These are phyloP conservation scores for Asbolus verrucosus DNA, from an alignment of 1,140 invertebrate genomes.

Conservation along the genomic window DNA sequence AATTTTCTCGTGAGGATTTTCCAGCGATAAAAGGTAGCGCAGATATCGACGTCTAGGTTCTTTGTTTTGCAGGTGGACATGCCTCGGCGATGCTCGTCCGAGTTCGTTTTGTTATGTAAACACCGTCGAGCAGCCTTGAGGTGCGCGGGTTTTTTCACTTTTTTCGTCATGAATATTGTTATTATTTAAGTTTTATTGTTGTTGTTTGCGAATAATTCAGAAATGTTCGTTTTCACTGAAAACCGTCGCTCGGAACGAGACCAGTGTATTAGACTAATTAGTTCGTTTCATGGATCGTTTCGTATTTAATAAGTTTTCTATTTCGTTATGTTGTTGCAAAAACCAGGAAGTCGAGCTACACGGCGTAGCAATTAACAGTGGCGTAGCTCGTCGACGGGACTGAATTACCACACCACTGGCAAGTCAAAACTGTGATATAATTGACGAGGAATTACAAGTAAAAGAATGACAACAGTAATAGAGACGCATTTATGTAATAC, in stretches of 20 bases:
- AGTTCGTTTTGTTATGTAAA: constrained; percentile 60
- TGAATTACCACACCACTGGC: no score
- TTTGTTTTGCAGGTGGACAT: constrained; percentile 57
- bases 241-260: no score
- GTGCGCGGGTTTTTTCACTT: no score
- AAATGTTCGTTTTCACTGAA: not conserved
- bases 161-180: no score
- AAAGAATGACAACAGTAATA: not conserved
- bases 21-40: constrained; percentile 31
- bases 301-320: constrained; percentile 21
- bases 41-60: constrained; percentile 51
- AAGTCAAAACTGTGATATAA: no score
- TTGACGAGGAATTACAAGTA: not conserved
- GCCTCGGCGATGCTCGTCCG: constrained; percentile 50
- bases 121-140: constrained; percentile 44
- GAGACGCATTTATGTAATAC: not conserved
- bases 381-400: not conserved
- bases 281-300: constrained; percentile 15
- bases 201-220: not conserved
- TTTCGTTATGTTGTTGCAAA: constrained; percentile 25
- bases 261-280: not conserved
- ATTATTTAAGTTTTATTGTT: no score
- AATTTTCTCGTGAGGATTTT: constrained; percentile 20
- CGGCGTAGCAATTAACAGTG: constrained; percentile 16
- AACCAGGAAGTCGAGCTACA: constrained; percentile 22